phyloP scores from a whole-genome alignment of 2,888 invertebrate genomes.

The Cyclophora albipunctata region DNA sequence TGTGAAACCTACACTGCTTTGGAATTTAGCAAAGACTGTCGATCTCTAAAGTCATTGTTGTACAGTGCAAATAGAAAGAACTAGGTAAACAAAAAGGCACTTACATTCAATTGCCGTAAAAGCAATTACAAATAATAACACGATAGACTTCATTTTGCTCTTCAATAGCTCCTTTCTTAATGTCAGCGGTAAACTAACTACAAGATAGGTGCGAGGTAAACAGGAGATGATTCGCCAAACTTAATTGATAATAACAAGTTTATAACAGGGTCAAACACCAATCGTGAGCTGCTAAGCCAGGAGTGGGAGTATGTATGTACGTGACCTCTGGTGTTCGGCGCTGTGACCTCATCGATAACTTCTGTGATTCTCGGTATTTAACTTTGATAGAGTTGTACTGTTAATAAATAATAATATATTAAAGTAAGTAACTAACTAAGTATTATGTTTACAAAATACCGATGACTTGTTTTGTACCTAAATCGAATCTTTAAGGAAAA shows the following conservation, averaged over 20 bases:
- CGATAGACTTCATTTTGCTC: conserved; percentile 43
- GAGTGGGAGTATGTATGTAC: conserved; percentile 9
- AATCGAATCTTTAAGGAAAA: too few relatives aligned
- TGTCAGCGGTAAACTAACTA: conserved; percentile 13
- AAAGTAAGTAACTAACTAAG: too few relatives aligned
- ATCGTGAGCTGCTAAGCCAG: conserved; percentile 9
- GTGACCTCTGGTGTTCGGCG: conserved; percentile 37
- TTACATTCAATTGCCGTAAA: conserved; percentile 53
- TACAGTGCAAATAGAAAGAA: too few relatives aligned
- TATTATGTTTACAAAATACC: too few relatives aligned
- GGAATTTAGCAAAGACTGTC: too few relatives aligned
- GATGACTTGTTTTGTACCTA: too few relatives aligned
- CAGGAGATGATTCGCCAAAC: conserved; percentile 15
- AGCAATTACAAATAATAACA: conserved; percentile 42
- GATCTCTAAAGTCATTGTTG: too few relatives aligned
- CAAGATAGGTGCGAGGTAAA: background rate
- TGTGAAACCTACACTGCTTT: too few relatives aligned
- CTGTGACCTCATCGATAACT: conserved; percentile 51
- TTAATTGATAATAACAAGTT: conserved; percentile 16
- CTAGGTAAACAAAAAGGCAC: conserved; percentile 18
- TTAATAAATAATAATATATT: too few relatives aligned
- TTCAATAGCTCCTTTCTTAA: background rate
- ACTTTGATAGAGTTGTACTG: background rate
- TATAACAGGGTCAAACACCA: conserved; percentile 31
- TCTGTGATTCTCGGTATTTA: conserved; percentile 25